Conservation (phyloP, 2,888 invertebrate species). For the Ferdinandea cuprea region DNA sequence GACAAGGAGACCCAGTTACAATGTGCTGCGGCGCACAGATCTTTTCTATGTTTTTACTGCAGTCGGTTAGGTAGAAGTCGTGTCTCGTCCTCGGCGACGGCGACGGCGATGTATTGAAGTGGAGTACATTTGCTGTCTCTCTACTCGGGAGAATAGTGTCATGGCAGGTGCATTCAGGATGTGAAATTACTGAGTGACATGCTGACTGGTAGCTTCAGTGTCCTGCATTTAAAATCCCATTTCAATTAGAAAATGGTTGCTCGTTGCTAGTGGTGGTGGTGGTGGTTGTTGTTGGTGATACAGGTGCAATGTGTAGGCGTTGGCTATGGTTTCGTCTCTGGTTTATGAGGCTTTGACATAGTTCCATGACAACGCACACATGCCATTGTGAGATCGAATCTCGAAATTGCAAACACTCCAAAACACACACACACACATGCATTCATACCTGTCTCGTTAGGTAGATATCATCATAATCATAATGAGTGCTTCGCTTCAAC, state of each 20-base stretch:
- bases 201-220: constrained; percentile 60
- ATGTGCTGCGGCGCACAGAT: neutral
- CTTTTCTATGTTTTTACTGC: neutral
- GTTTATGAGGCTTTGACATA: constrained; percentile 23
- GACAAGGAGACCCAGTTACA: constrained; percentile 20
- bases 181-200: constrained; percentile 66
- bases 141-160: constrained; percentile 7
- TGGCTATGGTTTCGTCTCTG: neutral
- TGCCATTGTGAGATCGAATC: neutral
- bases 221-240: constrained; percentile 68
- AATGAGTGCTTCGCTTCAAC: constrained; percentile 66
- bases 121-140: neutral
- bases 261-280: neutral
- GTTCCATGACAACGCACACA: constrained; percentile 1
- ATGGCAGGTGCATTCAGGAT: constrained; percentile 37
- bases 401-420: constrained; percentile 13
- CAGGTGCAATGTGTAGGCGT: neutral
- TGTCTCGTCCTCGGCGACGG: neutral
- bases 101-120: neutral
- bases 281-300: neutral
- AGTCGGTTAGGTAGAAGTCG: neutral
- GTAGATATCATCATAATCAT: constrained; percentile 47
- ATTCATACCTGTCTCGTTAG: neutral
- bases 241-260: constrained; percentile 71
- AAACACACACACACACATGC: neutral